These are phyloP conservation scores for Chromobotia macracanthus DNA, from an alignment of 2,797 vertebrate species.

Conservation along the genomic window DNA sequence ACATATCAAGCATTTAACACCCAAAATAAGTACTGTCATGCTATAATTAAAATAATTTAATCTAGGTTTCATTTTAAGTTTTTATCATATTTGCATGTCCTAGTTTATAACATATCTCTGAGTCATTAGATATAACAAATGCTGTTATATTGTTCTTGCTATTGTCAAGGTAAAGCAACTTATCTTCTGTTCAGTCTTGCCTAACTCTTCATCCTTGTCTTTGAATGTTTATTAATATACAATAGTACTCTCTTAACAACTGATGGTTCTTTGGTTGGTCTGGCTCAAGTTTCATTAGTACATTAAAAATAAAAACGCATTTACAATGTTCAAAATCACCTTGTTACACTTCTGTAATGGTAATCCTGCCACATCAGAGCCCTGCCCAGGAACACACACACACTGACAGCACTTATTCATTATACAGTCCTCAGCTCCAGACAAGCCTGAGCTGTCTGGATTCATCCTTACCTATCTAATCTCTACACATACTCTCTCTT, in stretches of 20 bases:
- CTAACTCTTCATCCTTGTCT: not conserved
- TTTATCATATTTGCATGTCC: too few species aligned
- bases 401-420: slow-evolving; percentile 84
- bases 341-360: not conserved
- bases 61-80: too few species aligned
- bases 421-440: slow-evolving; percentile 81
- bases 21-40: too few species aligned
- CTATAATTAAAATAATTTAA: too few species aligned
- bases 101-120: not conserved
- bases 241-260: not conserved
- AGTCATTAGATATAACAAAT: not conserved
- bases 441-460: slow-evolving; percentile 86
- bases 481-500: slow-evolving; percentile 82
- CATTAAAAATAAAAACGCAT: not conserved
- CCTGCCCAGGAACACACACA: slow-evolving; percentile 59
- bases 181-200: not conserved
- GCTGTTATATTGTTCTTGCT: not conserved
- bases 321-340: not conserved
- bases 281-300: not conserved
- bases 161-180: not conserved
- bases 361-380: slow-evolving; percentile 63
- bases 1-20: too few species aligned
- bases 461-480: slow-evolving; percentile 86
- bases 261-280: not conserved
- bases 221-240: not conserved